These are phyloP conservation scores for Aleiodes testaceus DNA, from an alignment of 2,888 invertebrate species.

Conservation along the genomic window DNA sequence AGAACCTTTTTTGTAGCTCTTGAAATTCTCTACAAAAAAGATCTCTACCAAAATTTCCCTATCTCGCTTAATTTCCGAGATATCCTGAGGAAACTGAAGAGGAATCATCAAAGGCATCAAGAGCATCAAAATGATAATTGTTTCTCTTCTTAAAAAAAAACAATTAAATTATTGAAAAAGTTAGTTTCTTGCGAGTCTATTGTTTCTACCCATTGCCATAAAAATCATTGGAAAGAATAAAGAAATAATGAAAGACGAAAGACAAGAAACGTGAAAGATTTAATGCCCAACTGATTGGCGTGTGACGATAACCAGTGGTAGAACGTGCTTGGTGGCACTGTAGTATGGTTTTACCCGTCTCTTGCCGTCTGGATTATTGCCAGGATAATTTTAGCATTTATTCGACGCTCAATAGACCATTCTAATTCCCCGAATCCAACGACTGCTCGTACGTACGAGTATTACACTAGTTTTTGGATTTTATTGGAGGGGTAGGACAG, in stretches of 20 bases:
- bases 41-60: no score
- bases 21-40: no score
- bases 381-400: constrained; percentile 65
- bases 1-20: no score
- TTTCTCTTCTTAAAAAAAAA: no score
- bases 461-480: constrained; percentile 21
- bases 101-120: no score
- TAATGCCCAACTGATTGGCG: constrained; percentile 42
- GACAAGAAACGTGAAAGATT: constrained; percentile 11
- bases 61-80: no score
- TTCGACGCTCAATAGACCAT: constrained; percentile 63
- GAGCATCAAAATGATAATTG: no score
- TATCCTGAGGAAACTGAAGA: no score
- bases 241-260: constrained; percentile 13
- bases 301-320: constrained; percentile 46
- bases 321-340: constrained; percentile 29
- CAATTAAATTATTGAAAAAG: no score
- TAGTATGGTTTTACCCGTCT: constrained; percentile 52
- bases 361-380: constrained; percentile 61
- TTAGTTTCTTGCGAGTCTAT: no score
- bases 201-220: background rate
- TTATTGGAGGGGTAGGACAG: background rate
- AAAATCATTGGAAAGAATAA: background rate
- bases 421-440: constrained; percentile 60
- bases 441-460: constrained; percentile 32